A percentile compares a stretch with the other conserved stretches of the same genome.
These are phyloP conservation scores for Bos javanicus DNA, from an alignment of 2,113 vertebrate species.

Conservation along the genomic window DNA sequence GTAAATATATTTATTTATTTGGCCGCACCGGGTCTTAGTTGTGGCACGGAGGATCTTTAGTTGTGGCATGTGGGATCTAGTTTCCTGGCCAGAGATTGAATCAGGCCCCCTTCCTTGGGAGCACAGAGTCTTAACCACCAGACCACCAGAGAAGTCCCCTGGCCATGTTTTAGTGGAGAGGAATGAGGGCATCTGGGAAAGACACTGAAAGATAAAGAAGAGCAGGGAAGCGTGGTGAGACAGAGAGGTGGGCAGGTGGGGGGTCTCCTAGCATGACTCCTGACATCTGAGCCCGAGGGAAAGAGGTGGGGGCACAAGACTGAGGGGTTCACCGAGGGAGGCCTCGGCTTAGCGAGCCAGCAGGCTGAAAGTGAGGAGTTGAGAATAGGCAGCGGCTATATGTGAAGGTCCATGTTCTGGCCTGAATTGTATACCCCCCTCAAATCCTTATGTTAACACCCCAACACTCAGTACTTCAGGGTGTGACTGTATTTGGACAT, in stretches of 20 bases:
- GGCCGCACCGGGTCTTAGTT: fast-evolving
- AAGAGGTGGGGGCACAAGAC: background rate
- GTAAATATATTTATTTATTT: background rate
- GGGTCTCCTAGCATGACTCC: background rate
- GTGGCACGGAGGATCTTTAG: background rate
- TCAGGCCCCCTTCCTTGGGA: background rate
- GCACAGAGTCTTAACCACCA: background rate
- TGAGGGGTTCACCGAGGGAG: background rate
- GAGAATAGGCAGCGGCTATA: background rate
- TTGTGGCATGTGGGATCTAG: background rate
- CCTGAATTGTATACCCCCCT: too few species aligned
- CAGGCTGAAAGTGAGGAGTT: background rate
- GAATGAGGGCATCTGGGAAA: background rate
- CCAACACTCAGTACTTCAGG: background rate
- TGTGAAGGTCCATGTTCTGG: background rate
- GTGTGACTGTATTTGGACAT: background rate
- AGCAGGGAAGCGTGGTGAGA: background rate
- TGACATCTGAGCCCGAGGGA: background rate
- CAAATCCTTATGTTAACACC: background rate
- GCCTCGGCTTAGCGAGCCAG: background rate
- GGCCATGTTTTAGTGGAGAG: background rate
- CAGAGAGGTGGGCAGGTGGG: background rate
- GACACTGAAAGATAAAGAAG: background rate
- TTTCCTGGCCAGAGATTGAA: background rate
- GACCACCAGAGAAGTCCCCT: background rate